phyloP scores from a whole-genome alignment of 2,113 vertebrate genomes.

The Gila orcuttii region DNA sequence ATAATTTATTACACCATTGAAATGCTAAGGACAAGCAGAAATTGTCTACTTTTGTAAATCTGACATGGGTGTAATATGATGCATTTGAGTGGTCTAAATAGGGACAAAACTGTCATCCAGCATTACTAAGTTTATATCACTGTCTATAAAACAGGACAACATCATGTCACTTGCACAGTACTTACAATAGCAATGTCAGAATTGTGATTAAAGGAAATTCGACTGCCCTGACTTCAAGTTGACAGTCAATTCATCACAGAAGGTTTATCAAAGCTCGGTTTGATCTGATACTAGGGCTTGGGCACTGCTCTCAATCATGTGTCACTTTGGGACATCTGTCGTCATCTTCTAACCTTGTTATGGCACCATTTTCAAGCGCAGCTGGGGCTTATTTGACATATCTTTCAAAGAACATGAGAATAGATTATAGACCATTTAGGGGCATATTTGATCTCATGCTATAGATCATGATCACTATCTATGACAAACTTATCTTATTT shows the following conservation, averaged over 20 bases:
- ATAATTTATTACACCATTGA: neutral
- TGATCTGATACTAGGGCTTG: slow-evolving; percentile 26
- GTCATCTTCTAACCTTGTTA: slow-evolving; percentile 51
- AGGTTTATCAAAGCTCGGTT: slow-evolving; percentile 40
- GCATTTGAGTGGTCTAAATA: neutral
- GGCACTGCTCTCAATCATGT: slow-evolving; percentile 34
- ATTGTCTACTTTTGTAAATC: neutral
- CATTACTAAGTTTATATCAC: neutral
- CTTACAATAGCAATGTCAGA: neutral
- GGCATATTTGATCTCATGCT: slow-evolving; percentile 12
- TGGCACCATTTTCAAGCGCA: slow-evolving; percentile 16
- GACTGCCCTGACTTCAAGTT: slow-evolving; percentile 29
- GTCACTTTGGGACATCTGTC: slow-evolving; percentile 45
- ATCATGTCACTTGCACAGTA: neutral
- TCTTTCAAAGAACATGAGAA: slow-evolving; percentile 38
- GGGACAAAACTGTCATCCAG: neutral
- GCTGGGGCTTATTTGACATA: slow-evolving; percentile 39
- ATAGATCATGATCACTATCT: slow-evolving; percentile 36
- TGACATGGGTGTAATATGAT: no score
- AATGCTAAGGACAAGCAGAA: neutral
- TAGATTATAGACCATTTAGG: slow-evolving; percentile 19
- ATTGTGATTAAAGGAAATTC: slow-evolving; percentile 11
- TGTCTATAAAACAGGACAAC: neutral
- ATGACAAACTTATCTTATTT: neutral
- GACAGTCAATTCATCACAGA: slow-evolving; percentile 33